Conservation (phyloP, 2,797 vertebrate species). For the Dallia pectoralis region DNA sequence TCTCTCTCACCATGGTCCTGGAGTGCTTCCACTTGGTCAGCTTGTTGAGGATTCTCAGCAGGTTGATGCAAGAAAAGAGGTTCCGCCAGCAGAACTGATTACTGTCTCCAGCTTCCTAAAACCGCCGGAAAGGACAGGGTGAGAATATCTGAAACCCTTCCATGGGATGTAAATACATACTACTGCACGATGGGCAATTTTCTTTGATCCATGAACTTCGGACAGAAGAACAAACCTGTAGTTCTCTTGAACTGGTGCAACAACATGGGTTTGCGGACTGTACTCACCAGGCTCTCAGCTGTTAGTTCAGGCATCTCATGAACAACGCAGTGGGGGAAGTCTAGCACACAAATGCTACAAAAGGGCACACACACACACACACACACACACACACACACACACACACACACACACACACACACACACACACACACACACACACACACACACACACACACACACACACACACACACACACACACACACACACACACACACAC, state of each 20-base stretch:
- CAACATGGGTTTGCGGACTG: not conserved
- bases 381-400: conserved; percentile 6
- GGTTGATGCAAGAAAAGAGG: conserved; percentile 93
- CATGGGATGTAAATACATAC: not conserved
- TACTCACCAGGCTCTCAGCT: conserved; percentile 91
- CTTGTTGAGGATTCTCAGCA: conserved; percentile 92
- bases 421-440: conserved; percentile 1
- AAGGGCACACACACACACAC: not conserved
- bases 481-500: conserved; percentile 1
- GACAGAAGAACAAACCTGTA: not conserved
- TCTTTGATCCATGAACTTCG: not conserved
- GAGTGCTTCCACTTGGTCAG: conserved; percentile 99
- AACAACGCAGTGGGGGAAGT: conserved; percentile 88
- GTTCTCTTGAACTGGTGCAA: not conserved
- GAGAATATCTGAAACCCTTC: not conserved
- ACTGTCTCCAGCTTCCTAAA: conserved; percentile 89
- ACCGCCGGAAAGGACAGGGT: conserved; percentile 19
- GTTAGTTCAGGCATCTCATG: conserved; percentile 93
- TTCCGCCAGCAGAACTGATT: conserved; percentile 98
- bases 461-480: conserved; percentile 1
- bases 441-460: conserved; percentile 1
- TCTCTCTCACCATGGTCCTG: conserved; percentile 88
- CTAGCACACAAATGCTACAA: conserved; percentile 86
- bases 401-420: too few relatives aligned
- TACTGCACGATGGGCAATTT: too few relatives aligned